Conservation (phyloP, 2,113 vertebrate species). For the Ctenodactylus gundi region DNA sequence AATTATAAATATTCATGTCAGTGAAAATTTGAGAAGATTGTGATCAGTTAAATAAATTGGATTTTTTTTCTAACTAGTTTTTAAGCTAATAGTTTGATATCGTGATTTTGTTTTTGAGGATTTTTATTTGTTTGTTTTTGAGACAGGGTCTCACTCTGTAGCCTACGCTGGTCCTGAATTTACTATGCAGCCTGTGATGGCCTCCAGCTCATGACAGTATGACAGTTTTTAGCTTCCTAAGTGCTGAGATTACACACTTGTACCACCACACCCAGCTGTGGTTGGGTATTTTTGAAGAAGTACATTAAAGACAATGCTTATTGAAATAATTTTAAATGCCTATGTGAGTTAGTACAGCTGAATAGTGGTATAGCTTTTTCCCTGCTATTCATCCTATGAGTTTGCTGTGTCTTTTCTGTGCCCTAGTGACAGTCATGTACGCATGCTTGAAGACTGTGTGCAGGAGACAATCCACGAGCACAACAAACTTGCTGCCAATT, state of each 20-base stretch:
- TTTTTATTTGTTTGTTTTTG: no score
- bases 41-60: background rate
- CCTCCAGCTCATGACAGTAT: no score
- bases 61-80: conserved; percentile 20
- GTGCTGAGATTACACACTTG: no score
- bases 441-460: conserved; percentile 98
- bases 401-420: background rate
- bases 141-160: no score
- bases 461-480: conserved; percentile 97
- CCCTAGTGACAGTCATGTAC: conserved; percentile 95
- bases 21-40: conserved; percentile 20
- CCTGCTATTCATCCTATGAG: conserved; percentile 9
- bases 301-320: background rate
- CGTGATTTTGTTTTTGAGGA: no score
- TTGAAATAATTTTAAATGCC: background rate
- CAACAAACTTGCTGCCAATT: conserved; percentile 96
- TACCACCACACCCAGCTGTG: no score
- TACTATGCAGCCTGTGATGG: no score
- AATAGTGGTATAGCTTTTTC: background rate
- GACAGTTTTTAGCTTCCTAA: no score
- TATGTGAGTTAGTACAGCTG: background rate
- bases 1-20: conserved; percentile 5
- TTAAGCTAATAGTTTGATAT: background rate
- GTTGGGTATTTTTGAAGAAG: no score
- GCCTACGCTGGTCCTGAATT: no score